These are phyloP conservation scores for Ophion obscuratus DNA, from an alignment of 2,888 invertebrate genomes.

Conservation along the genomic window DNA sequence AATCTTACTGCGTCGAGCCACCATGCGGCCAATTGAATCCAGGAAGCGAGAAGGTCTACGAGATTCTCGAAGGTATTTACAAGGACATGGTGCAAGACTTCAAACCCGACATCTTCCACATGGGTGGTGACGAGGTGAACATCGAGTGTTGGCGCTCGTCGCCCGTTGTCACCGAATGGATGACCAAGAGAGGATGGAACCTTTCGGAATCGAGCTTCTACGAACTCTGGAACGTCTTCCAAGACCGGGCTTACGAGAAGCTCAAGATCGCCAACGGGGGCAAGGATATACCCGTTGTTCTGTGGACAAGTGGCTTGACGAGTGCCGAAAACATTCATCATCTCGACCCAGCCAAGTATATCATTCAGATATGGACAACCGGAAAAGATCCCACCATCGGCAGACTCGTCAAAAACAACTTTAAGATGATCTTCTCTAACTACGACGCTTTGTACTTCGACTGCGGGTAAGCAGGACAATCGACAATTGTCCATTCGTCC, in stretches of 20 bases:
- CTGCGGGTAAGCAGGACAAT: constrained; percentile 86
- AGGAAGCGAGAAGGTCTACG: constrained; percentile 88
- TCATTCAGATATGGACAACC: constrained; percentile 93
- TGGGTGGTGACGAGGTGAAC: constrained; percentile 94
- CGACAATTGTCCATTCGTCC: no score
- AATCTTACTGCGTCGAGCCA: constrained; percentile 90
- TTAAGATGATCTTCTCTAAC: constrained; percentile 92
- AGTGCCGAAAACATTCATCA: constrained; percentile 88
- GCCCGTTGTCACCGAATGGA: constrained; percentile 88
- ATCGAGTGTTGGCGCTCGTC: constrained; percentile 92
- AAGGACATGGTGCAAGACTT: constrained; percentile 90
- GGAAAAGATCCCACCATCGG: constrained; percentile 87
- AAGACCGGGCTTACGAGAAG: constrained; percentile 87
- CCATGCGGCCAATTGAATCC: constrained; percentile 95
- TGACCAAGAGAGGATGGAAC: constrained; percentile 88
- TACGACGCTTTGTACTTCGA: constrained; percentile 95
- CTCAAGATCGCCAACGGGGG: constrained; percentile 85
- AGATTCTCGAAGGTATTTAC: constrained; percentile 89
- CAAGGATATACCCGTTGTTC: constrained; percentile 87
- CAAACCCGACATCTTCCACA: constrained; percentile 92
- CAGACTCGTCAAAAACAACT: constrained; percentile 90
- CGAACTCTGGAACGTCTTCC: constrained; percentile 86
- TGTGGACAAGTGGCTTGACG: constrained; percentile 94
- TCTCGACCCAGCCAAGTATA: constrained; percentile 90
- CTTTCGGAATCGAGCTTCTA: constrained; percentile 84